Conservation (phyloP, 2,113 vertebrate genomes). For the Lichenostomus cassidix region DNA sequence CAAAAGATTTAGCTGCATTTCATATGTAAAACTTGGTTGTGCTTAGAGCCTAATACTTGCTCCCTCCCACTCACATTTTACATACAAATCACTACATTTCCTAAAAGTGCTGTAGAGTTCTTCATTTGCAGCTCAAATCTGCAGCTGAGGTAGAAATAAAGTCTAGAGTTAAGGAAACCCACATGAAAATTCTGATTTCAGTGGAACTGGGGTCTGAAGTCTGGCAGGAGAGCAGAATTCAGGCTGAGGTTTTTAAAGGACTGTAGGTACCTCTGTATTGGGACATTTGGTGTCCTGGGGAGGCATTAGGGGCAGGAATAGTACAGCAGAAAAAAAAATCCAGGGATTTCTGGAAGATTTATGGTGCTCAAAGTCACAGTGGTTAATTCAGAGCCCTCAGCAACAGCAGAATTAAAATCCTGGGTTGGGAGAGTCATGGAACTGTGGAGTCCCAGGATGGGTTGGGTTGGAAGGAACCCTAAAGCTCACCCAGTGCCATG, state of each 20-base stretch:
- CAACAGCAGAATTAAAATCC: background rate
- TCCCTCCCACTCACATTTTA: background rate
- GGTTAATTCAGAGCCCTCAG: background rate
- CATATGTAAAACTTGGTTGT: background rate
- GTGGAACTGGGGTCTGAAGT: background rate
- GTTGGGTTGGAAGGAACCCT: background rate
- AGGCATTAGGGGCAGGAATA: background rate
- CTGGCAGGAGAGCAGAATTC: background rate
- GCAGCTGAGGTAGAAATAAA: background rate
- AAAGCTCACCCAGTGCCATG: background rate
- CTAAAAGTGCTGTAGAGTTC: background rate
- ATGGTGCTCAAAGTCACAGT: background rate
- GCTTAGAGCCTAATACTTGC: background rate
- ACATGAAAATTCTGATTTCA: background rate
- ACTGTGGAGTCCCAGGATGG: background rate
- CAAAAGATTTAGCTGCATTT: background rate
- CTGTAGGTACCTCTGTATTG: background rate
- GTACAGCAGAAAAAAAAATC: accelerated
- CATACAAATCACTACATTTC: background rate
- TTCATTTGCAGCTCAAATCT: background rate
- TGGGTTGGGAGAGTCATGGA: accelerated
- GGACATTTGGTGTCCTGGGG: background rate
- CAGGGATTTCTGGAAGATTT: background rate
- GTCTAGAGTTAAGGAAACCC: background rate
- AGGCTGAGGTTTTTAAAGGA: background rate